Conservation (phyloP, 1,140 invertebrate species). For the Venturia canescens region DNA sequence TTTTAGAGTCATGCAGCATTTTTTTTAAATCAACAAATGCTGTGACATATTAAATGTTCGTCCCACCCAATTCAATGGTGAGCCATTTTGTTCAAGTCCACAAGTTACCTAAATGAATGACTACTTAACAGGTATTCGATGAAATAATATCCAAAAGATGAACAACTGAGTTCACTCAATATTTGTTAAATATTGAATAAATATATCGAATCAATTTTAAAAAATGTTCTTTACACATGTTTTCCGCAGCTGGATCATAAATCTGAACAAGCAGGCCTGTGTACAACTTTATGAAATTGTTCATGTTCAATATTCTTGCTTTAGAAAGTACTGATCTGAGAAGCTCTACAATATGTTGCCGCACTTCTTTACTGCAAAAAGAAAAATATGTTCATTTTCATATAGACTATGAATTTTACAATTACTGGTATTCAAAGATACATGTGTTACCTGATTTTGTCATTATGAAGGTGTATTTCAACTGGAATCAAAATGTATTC, state of each 20-base stretch:
- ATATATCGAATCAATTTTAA: slow-evolving; percentile 18
- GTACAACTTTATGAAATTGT: slow-evolving; percentile 76
- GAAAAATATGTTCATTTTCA: slow-evolving; percentile 26
- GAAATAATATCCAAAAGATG: too few species aligned
- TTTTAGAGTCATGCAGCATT: too few species aligned
- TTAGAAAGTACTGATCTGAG: slow-evolving; percentile 72
- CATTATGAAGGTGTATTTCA: slow-evolving; percentile 74
- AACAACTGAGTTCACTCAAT: too few species aligned
- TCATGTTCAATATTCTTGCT: slow-evolving; percentile 71
- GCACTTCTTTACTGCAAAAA: slow-evolving; percentile 70
- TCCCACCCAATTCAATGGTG: too few species aligned
- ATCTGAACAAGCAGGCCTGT: slow-evolving; percentile 74
- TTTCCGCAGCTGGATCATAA: slow-evolving; percentile 74
- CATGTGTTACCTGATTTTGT: slow-evolving; percentile 70
- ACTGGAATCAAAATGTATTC: slow-evolving; percentile 78
- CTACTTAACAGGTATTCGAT: too few species aligned
- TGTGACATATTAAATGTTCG: too few species aligned
- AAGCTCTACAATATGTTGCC: slow-evolving; percentile 73
- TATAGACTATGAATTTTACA: too few species aligned
- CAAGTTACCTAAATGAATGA: too few species aligned
- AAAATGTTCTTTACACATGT: slow-evolving; percentile 71
- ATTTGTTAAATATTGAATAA: slow-evolving; percentile 36
- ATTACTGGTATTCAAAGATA: too few species aligned
- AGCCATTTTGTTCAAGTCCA: too few species aligned
- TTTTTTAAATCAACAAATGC: too few species aligned